phyloP scores from a whole-genome alignment of 2,888 invertebrate genomes.

The Malacosoma neustria region DNA sequence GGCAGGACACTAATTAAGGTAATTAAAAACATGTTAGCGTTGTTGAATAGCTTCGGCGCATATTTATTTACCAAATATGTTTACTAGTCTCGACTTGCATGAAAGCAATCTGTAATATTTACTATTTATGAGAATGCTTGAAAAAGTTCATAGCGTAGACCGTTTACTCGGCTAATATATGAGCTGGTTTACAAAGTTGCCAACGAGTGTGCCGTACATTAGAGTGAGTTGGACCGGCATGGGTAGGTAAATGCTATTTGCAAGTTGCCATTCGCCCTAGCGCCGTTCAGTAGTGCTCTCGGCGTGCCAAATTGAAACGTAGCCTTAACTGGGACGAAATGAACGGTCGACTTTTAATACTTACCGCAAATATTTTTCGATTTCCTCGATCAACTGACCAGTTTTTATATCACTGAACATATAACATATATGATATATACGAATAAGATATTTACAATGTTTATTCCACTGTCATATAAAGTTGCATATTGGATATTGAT shows the following conservation, averaged over 20 bases:
- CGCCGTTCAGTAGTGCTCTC: slow-evolving; percentile 39
- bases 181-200: slow-evolving; percentile 22
- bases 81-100: background rate
- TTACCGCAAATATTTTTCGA: slow-evolving; percentile 28
- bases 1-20: slow-evolving; percentile 58
- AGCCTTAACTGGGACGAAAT: slow-evolving; percentile 47
- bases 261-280: slow-evolving; percentile 46
- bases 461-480: background rate
- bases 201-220: slow-evolving; percentile 42
- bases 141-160: background rate
- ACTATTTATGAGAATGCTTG: background rate
- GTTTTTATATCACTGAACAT: slow-evolving; percentile 7
- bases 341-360: slow-evolving; percentile 37
- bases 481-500: slow-evolving; percentile 6
- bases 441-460: background rate
- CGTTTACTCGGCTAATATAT: slow-evolving; percentile 2
- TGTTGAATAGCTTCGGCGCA: slow-evolving; percentile 29
- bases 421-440: background rate
- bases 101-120: background rate
- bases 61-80: slow-evolving; percentile 5
- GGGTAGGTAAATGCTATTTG: slow-evolving; percentile 57
- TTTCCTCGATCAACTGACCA: slow-evolving; percentile 19
- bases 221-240: slow-evolving; percentile 34
- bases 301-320: slow-evolving; percentile 57
- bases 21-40: slow-evolving; percentile 57